phyloP scores from a whole-genome alignment of 2,797 vertebrate genomes.

The Phrynocephalus forsythii region DNA sequence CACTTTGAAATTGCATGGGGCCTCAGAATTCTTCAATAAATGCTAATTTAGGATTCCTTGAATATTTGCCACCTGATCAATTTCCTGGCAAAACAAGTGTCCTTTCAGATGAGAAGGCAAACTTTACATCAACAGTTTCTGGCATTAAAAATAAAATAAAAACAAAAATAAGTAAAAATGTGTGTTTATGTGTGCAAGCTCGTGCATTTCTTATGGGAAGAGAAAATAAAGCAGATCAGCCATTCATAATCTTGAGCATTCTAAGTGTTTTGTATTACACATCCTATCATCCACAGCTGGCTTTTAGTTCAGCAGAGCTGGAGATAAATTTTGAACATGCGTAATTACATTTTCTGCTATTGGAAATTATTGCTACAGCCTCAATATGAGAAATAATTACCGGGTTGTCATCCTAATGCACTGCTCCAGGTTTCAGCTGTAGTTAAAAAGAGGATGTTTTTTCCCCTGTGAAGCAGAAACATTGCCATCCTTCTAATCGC shows the following conservation, averaged over 20 bases:
- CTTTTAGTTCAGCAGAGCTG: not conserved
- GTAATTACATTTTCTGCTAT: constrained; percentile 34
- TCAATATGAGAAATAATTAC: constrained; percentile 13
- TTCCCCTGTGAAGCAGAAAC: not conserved
- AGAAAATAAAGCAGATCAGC: not conserved
- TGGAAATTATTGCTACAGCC: not conserved
- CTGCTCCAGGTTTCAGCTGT: constrained; percentile 1
- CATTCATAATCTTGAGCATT: not conserved
- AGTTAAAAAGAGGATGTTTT: not conserved
- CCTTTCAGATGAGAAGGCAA: too few relatives aligned
- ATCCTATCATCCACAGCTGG: too few relatives aligned
- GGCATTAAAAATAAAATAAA: too few relatives aligned
- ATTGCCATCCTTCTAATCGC: constrained; percentile 3
- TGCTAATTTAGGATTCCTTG: too few relatives aligned
- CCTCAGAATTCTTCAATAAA: too few relatives aligned
- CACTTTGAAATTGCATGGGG: too few relatives aligned
- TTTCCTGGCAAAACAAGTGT: too few relatives aligned
- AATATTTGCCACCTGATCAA: too few relatives aligned
- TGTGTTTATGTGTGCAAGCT: too few relatives aligned
- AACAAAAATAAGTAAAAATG: too few relatives aligned
- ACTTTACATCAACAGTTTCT: too few relatives aligned
- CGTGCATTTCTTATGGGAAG: too few relatives aligned
- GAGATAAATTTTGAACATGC: constrained; percentile 18
- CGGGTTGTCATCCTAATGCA: not conserved
- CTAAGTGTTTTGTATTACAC: not conserved